Conservation (phyloP, 1,140 invertebrate genomes). For the Bathynomus jamesi region DNA sequence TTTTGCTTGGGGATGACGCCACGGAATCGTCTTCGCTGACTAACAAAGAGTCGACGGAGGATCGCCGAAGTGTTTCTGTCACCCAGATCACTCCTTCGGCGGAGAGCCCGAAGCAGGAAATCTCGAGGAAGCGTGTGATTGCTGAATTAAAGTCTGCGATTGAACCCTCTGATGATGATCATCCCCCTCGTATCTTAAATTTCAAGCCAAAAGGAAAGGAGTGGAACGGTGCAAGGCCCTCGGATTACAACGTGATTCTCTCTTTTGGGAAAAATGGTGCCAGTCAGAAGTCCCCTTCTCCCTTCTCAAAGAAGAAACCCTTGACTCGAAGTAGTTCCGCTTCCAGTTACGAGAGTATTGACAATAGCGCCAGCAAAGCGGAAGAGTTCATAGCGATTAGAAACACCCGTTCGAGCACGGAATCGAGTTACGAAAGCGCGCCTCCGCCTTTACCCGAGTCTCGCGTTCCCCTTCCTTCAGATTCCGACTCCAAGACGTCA, state of each 20-base stretch:
- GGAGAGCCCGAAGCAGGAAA: no score
- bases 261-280: background rate
- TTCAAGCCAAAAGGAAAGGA: background rate
- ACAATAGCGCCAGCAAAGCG: background rate
- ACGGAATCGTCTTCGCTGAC: no score
- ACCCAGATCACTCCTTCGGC: no score
- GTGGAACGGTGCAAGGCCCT: background rate
- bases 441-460: constrained; percentile 24
- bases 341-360: constrained; percentile 30
- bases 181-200: background rate
- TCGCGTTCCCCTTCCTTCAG: background rate
- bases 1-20: no score
- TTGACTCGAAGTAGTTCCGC: no score
- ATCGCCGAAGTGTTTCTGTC: no score
- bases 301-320: no score
- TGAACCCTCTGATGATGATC: background rate
- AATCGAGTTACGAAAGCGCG: constrained; percentile 29
- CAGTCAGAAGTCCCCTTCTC: no score
- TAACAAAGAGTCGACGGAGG: no score
- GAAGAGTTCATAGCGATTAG: background rate
- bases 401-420: constrained; percentile 11
- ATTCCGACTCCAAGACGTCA: constrained; percentile 1
- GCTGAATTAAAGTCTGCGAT: background rate
- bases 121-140: background rate
- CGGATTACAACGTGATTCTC: background rate